phyloP scores from a whole-genome alignment of 2,888 invertebrate species.

The Tigriopus californicus region DNA sequence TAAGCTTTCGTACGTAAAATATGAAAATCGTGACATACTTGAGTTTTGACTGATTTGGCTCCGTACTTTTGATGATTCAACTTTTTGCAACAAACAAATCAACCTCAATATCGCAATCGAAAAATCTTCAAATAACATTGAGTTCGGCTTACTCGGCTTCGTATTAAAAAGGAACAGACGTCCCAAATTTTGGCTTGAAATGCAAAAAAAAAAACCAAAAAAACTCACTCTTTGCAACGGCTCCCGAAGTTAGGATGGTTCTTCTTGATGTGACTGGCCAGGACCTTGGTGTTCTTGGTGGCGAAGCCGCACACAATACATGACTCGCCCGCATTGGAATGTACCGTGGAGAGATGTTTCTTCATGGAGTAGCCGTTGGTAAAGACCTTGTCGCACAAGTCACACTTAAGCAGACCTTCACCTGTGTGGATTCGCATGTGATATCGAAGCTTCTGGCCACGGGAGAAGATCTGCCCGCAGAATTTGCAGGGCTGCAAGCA shows the following conservation, averaged over 20 bases:
- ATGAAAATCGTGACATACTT: too few relatives aligned
- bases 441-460: conserved; percentile 36
- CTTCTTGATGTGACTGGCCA: neutral
- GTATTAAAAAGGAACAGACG: too few relatives aligned
- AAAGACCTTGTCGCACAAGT: conserved; percentile 21
- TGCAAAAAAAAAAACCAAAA: neutral
- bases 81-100: too few relatives aligned
- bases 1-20: too few relatives aligned
- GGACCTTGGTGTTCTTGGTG: neutral
- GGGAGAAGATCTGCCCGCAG: conserved; percentile 37
- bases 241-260: neutral
- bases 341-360: conserved; percentile 17
- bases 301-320: neutral
- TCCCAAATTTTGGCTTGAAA: neutral
- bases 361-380: conserved; percentile 17
- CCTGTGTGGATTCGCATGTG: conserved; percentile 38
- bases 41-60: too few relatives aligned
- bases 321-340: neutral
- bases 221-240: neutral
- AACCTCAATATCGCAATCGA: too few relatives aligned
- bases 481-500: conserved; percentile 31
- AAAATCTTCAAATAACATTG: too few relatives aligned
- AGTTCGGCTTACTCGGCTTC: too few relatives aligned
- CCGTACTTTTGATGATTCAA: too few relatives aligned
- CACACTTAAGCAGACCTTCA: conserved; percentile 31